Conservation (phyloP, 2,113 vertebrate species). For the Limanda limanda region DNA sequence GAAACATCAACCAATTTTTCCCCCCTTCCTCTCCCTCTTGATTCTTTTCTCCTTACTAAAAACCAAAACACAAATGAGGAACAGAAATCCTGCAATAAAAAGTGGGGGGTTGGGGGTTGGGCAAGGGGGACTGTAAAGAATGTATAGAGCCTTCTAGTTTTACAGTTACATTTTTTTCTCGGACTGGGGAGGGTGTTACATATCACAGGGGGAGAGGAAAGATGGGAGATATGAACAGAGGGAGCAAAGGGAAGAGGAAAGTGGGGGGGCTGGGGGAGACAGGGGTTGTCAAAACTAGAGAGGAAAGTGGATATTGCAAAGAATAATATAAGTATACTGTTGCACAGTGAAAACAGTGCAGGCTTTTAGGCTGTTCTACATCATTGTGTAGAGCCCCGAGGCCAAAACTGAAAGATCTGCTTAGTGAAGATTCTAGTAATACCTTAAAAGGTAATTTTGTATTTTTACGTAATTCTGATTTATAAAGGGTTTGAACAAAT, state of each 20-base stretch:
- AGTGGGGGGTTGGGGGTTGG: neutral
- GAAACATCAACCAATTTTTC: constrained; percentile 68
- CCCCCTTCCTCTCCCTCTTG: constrained; percentile 35
- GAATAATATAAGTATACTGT: constrained; percentile 69
- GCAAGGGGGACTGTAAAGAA: constrained; percentile 36
- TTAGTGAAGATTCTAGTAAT: constrained; percentile 20
- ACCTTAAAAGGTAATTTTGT: constrained; percentile 46
- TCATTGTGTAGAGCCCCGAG: constrained; percentile 41
- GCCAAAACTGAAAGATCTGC: constrained; percentile 37
- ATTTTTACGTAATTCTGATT: constrained; percentile 37
- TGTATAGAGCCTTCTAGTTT: constrained; percentile 54
- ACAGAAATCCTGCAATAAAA: constrained; percentile 48
- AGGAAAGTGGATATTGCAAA: constrained; percentile 70
- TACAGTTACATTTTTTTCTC: constrained; percentile 48
- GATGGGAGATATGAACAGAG: constrained; percentile 38
- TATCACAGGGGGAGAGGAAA: constrained; percentile 39
- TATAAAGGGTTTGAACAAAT: constrained; percentile 15
- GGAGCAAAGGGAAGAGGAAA: constrained; percentile 17
- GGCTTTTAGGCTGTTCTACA: constrained; percentile 46
- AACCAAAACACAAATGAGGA: constrained; percentile 57
- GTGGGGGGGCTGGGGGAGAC: constrained; percentile 22
- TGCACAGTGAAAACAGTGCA: constrained; percentile 53
- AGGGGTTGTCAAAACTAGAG: constrained; percentile 58
- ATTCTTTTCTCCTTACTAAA: constrained; percentile 61
- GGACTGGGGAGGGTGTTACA: constrained; percentile 21